These are phyloP conservation scores for Seriola dumerili DNA, from an alignment of 2,113 vertebrate genomes.

Conservation along the genomic window DNA sequence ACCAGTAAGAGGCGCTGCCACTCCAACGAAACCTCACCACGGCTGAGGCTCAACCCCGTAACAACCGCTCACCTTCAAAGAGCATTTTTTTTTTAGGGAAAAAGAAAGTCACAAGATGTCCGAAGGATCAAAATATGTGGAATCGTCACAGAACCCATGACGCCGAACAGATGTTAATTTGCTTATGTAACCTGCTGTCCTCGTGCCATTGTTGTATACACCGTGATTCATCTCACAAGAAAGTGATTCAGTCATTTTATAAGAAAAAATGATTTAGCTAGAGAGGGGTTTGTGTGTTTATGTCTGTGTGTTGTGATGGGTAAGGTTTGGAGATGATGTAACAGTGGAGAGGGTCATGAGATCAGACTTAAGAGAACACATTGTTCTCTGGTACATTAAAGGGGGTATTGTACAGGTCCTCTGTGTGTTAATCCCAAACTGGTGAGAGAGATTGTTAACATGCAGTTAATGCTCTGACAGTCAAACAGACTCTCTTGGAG, in stretches of 20 bases:
- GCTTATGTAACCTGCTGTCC: slow-evolving; percentile 57
- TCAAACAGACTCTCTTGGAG: neutral
- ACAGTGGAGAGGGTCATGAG: slow-evolving; percentile 25
- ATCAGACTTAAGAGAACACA: slow-evolving; percentile 34
- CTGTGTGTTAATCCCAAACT: slow-evolving; percentile 15
- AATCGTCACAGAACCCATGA: slow-evolving; percentile 22
- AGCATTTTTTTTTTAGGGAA: slow-evolving; percentile 24
- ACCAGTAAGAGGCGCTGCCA: slow-evolving; percentile 27
- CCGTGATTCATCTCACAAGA: slow-evolving; percentile 47
- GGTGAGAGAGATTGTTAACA: neutral
- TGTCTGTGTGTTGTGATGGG: slow-evolving; percentile 15
- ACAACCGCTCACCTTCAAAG: slow-evolving; percentile 28
- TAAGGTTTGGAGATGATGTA: slow-evolving; percentile 43
- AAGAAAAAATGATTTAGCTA: slow-evolving; percentile 25
- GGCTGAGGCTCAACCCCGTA: slow-evolving; percentile 12
- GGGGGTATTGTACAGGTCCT: slow-evolving; percentile 8
- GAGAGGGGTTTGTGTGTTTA: slow-evolving; percentile 12
- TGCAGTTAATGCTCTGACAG: neutral
- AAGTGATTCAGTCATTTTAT: slow-evolving; percentile 41
- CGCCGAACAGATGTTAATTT: slow-evolving; percentile 64
- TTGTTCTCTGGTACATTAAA: slow-evolving; percentile 42
- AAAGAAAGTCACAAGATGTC: slow-evolving; percentile 49
- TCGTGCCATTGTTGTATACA: slow-evolving; percentile 38
- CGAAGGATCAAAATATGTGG: slow-evolving; percentile 41
- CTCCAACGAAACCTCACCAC: slow-evolving; percentile 44